Evolutionary conservation across 2,888 invertebrate genomes (phyloP).

Genomic region (Microctonus brassicae): DNA sequence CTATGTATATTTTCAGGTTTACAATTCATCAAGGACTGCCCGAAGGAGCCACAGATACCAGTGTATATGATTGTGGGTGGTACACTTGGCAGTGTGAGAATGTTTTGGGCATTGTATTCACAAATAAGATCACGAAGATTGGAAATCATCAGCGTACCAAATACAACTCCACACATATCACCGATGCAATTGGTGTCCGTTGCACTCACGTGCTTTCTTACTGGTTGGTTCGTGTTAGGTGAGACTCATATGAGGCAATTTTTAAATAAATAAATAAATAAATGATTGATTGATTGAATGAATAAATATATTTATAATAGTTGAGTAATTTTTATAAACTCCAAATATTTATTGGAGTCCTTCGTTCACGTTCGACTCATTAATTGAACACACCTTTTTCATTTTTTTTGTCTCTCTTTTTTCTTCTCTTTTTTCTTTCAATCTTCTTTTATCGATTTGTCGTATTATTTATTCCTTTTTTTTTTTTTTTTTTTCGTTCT

Average conservation of each 20-base stretch:
- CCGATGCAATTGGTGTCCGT: constrained; percentile 77
- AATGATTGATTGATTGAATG: too few relatives aligned
- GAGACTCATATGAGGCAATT: constrained; percentile 41
- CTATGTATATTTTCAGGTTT: constrained; percentile 50
- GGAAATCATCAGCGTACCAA: constrained; percentile 60
- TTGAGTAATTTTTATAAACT: not conserved
- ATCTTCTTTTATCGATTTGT: too few relatives aligned
- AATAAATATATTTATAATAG: not conserved
- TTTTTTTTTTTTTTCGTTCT: too few relatives aligned
- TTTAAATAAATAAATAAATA: too few relatives aligned
- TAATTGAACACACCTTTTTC: constrained; percentile 16
- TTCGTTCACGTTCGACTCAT: constrained; percentile 11
- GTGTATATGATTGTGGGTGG: constrained; percentile 90
- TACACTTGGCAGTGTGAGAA: constrained; percentile 79
- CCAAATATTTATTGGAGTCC: not conserved
- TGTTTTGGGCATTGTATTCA: constrained; percentile 68
- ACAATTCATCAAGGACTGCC: constrained; percentile 86
- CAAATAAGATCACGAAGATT: constrained; percentile 64
- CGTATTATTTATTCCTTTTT: not conserved
- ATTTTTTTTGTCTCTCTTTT: not conserved
- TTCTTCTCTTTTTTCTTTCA: not conserved
- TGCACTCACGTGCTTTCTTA: constrained; percentile 78
- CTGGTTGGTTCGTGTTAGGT: constrained; percentile 83
- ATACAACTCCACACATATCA: constrained; percentile 65
- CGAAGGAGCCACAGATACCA: constrained; percentile 82